phyloP scores from a whole-genome alignment of 2,888 invertebrate species.

The Temnothorax unifasciatus region DNA sequence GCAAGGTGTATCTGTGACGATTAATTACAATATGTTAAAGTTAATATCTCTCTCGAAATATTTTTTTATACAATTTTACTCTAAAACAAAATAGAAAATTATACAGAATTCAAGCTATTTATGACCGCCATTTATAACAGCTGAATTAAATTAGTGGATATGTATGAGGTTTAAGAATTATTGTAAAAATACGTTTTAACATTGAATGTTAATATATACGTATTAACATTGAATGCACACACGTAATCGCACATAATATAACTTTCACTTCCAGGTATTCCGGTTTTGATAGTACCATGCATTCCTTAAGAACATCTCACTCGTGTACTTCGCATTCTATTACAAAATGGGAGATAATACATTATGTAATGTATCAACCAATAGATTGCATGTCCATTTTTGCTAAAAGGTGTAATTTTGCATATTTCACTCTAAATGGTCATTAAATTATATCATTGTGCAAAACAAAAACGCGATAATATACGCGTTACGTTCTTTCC shows the following conservation, averaged over 20 bases:
- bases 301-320: neutral
- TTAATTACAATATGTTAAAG: neutral
- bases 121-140: too few relatives aligned
- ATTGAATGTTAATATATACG: neutral
- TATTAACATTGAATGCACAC: slow-evolving; percentile 13
- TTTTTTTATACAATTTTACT: neutral
- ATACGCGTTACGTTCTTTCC: neutral
- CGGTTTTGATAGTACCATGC: neutral
- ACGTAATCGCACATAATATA: slow-evolving; percentile 29
- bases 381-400: neutral
- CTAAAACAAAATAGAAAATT: neutral
- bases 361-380: neutral
- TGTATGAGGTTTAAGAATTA: neutral
- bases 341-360: slow-evolving; percentile 7
- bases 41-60: neutral
- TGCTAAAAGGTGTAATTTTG: neutral
- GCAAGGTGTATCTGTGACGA: slow-evolving; percentile 13
- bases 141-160: neutral
- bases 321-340: neutral
- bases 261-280: slow-evolving; percentile 42
- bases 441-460: slow-evolving; percentile 5
- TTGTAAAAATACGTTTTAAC: neutral
- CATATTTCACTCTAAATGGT: neutral
- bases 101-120: neutral
- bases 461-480: neutral